Evolutionary conservation across 2,888 invertebrate species (phyloP), one percentile per base, ranked within the genome.

Genomic region (Phorcus lineatus): DNA sequence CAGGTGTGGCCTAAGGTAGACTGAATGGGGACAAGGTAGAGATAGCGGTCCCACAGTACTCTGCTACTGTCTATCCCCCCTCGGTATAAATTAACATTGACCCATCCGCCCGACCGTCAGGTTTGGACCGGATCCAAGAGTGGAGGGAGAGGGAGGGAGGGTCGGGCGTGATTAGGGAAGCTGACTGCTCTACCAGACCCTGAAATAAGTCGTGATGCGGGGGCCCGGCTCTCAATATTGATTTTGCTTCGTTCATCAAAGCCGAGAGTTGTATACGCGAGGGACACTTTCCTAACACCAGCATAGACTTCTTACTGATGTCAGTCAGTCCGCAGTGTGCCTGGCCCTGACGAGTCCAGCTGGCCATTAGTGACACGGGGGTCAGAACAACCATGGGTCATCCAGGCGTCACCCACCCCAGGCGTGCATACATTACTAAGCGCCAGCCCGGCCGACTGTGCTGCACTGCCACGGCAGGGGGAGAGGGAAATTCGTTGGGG

Each of bases 101-200:
- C 76, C 55, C 19, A 24, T 24, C 54, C 55, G 55, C 55, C 76
- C 76, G 55, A 24, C 54, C 55, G 55, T 76, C 55, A 31, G 36
- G 36, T 70, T 54, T 55, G 76, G 55, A 76, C 17, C n/a, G 24
- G 16, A 24, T 74, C 74, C 74, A 74, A 74, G 52, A 40, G 2
- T 9, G 16, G 16, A 16, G 40, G 52, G 52, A 74, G 52, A 22
- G 24, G 9, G 54, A 28, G 76, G 36, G 36, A 76, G 76, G 76
- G 76, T 76, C 76, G 76, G 76, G 76, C 55, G 53, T 76, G 54
- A 76, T 76, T 76, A 76, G 76, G 24, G 55, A 28, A 28, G 76
- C 76, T 11, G 47, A 13, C 70, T 76, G 76, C 57, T 55, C 55
- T 55, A 54, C 54, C 76, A 55, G 55, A 53, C 76, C 76, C 55